phyloP scores from a whole-genome alignment of 2,888 invertebrate species.

The Ditylenchus weischeri region DNA sequence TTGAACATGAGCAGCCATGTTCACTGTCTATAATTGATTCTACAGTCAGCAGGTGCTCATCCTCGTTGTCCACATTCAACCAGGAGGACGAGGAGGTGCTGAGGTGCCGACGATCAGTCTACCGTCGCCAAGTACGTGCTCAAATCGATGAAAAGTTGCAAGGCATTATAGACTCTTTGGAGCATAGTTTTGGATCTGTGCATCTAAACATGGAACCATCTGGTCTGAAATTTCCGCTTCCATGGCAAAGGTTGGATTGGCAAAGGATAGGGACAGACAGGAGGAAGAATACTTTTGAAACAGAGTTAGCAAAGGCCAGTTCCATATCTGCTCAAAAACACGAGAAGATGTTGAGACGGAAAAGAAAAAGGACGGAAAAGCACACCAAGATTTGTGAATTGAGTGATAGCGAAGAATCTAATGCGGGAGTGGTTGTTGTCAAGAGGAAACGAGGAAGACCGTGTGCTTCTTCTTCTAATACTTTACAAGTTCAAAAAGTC shows the following conservation, averaged over 20 bases:
- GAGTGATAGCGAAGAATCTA: conserved; percentile 5
- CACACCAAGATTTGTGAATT: conserved; percentile 4
- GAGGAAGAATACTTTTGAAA: not conserved
- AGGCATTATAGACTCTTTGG: conserved; percentile 15
- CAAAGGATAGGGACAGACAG: not conserved
- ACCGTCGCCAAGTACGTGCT: conserved; percentile 19
- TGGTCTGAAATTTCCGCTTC: conserved; percentile 10
- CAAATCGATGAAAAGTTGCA: conserved; percentile 20
- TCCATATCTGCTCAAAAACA: not conserved
- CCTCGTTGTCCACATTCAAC: too few relatives aligned
- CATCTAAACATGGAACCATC: not conserved
- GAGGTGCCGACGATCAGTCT: conserved; percentile 2
- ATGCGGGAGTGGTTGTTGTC: not conserved
- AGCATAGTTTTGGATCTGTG: not conserved
- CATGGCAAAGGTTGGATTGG: conserved; percentile 20
- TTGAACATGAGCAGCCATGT: too few relatives aligned
- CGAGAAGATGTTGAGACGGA: not conserved
- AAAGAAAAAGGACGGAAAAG: conserved; percentile 5
- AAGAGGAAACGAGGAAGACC: not conserved
- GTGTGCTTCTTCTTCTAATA: too few relatives aligned
- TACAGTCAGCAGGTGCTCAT: too few relatives aligned
- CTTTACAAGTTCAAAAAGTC: too few relatives aligned
- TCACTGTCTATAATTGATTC: too few relatives aligned
- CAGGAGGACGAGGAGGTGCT: conserved; percentile 11
- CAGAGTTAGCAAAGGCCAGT: not conserved